Evolutionary conservation across 2,113 vertebrate species (phyloP), one percentile per base, ranked within the genome.

Genomic region (Centropristis striata): DNA sequence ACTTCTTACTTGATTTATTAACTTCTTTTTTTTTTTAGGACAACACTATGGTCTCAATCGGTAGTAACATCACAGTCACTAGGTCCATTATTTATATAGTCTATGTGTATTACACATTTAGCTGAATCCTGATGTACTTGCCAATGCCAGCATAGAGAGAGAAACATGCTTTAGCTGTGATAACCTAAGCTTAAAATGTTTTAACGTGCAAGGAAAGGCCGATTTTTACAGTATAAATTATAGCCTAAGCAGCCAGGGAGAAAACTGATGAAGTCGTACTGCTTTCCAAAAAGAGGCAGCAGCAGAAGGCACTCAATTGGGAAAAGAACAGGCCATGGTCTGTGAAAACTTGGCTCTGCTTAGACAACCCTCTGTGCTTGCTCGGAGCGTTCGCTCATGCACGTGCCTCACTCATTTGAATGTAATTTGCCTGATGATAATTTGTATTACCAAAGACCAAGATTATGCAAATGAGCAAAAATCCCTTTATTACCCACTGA

Each of bases 291-390:
- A 75, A 55, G 39, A 74, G 78, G 74, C 55, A 25, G 55, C 39
- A 44, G 69, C 71, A 89, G 74, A 77, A 80, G 69, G 77, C 69
- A 50, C n/a, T 59, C 18, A 64, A 79, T 78, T 46, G 9, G 79
- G 71, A 64, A 50, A 71, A 83, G 64, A 72, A 80, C 72, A 67
- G 69, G 60, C 59, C 41, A 39, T 53, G 61, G 49, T 85, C 65
- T 78, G 71, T 61, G 37, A 83, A 84, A 86, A 61, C 70, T 60
- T 87, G 86, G 81, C 86, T 74, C 54, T 53, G 36, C 75, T 61
- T 25, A 42, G 70, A 41, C 73, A 77, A 59, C 78, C 63, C 75
- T 81, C 51, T 76, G 67, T 79, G 51, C 82, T 78, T 71, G 83
- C 86, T 84, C 16, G 3, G 47, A 75, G 59, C 23, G 21, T n/a